These are phyloP conservation scores for Eupithecia insigniata DNA, from an alignment of 2,888 invertebrate genomes.

Conservation along the genomic window DNA sequence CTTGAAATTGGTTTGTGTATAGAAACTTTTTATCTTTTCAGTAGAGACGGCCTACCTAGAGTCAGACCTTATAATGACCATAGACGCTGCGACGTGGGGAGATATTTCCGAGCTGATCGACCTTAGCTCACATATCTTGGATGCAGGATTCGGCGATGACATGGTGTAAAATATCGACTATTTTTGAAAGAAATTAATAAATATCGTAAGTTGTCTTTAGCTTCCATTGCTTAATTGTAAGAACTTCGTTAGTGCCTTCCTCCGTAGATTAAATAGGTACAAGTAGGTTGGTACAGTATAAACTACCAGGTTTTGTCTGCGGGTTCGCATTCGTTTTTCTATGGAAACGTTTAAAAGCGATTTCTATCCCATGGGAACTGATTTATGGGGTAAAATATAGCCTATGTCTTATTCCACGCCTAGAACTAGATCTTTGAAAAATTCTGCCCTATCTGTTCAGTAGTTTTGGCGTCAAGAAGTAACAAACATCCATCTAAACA, in stretches of 20 bases:
- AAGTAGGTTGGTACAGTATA: no score
- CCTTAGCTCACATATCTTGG: conserved; percentile 43
- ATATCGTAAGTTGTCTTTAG: not conserved
- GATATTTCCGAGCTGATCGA: conserved; percentile 65
- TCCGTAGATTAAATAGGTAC: not conserved
- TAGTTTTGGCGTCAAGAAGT: no score
- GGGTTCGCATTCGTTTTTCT: no score
- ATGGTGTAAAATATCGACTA: not conserved
- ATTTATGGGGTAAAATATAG: no score
- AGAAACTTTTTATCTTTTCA: conserved; percentile 39
- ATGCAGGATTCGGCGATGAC: conserved; percentile 24
- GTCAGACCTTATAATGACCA: conserved; percentile 60
- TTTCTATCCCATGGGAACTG: no score
- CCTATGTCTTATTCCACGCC: no score
- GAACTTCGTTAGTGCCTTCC: not conserved
- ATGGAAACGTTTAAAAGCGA: no score
- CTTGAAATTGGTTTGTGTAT: not conserved
- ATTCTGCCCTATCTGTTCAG: no score
- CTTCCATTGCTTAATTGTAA: not conserved
- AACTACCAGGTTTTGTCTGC: no score
- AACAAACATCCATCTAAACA: no score
- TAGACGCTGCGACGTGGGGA: conserved; percentile 64
- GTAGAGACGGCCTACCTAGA: conserved; percentile 68
- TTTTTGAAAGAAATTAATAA: not conserved
- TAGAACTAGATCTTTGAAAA: no score